phyloP scores from a whole-genome alignment of 2,797 vertebrate genomes.

The Astyanax mexicanus region DNA sequence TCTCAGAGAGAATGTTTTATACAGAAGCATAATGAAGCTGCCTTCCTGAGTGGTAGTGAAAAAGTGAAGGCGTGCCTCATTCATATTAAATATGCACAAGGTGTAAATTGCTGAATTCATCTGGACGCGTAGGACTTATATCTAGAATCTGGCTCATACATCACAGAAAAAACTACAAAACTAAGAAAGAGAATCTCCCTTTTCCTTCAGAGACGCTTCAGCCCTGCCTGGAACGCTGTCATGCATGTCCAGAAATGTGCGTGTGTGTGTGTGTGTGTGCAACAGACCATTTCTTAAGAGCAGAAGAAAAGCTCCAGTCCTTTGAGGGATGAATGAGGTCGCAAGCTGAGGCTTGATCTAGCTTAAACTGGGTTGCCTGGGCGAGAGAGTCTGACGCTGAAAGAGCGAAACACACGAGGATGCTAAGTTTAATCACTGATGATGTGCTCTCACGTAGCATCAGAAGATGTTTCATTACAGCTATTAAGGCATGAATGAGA shows the following conservation, averaged over 20 bases:
- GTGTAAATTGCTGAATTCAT: background rate
- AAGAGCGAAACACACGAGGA: background rate
- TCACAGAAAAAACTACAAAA: background rate
- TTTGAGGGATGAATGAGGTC: background rate
- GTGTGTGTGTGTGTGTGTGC: background rate
- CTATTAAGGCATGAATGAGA: background rate
- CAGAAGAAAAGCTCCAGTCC: background rate
- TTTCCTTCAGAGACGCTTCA: background rate
- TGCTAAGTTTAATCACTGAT: background rate
- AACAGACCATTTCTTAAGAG: background rate
- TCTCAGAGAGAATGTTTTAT: background rate
- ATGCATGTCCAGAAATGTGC: background rate
- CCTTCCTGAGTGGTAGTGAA: background rate
- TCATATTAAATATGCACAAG: background rate
- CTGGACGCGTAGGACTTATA: background rate
- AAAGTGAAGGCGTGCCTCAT: background rate
- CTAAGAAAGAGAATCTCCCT: background rate
- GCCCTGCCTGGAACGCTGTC: background rate
- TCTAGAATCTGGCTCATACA: background rate
- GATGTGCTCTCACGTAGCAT: background rate
- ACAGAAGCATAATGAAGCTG: background rate
- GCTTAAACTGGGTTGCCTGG: background rate
- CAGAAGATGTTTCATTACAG: slow-evolving; percentile 6
- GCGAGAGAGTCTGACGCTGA: background rate
- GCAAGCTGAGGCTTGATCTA: slow-evolving; percentile 1